Percentiles rank a stretch among this genome's conserved stretches.
These are phyloP conservation scores for Sarcoramphus papa DNA, from an alignment of 2,797 vertebrate genomes.

Conservation along the genomic window DNA sequence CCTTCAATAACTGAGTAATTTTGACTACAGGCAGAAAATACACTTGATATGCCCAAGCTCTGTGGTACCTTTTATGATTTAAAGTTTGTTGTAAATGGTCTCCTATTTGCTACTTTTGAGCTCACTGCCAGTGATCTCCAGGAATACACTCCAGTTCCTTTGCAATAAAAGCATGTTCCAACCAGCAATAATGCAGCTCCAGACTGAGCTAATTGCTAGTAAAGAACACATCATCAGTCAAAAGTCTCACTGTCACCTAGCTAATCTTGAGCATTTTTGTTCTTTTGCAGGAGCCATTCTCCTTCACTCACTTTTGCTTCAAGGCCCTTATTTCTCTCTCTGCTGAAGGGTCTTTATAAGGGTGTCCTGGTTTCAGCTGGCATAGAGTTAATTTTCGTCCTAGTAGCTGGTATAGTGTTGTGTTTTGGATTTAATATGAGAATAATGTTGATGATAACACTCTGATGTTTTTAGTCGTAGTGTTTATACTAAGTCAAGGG, in stretches of 20 bases:
- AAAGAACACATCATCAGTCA: rapidly evolving
- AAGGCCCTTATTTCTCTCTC: neutral
- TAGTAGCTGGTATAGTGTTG: too few species aligned
- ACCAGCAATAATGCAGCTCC: neutral
- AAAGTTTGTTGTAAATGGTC: neutral
- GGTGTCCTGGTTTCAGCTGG: too few species aligned
- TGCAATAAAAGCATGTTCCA: neutral
- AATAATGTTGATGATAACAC: too few species aligned
- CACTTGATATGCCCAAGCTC: neutral
- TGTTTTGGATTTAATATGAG: too few species aligned
- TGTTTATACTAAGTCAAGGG: too few species aligned
- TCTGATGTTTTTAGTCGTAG: too few species aligned
- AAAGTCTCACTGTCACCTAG: neutral
- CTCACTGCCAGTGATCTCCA: neutral
- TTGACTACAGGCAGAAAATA: neutral
- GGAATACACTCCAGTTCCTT: neutral
- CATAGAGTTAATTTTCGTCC: too few species aligned
- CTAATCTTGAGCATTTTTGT: neutral
- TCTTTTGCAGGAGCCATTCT: neutral
- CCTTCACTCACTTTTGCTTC: neutral
- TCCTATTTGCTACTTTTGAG: neutral
- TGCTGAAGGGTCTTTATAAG: neutral
- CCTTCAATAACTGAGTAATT: neutral
- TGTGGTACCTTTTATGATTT: neutral
- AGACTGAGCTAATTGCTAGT: neutral